Evolutionary conservation across 2,113 vertebrate species (phyloP), one percentile per base, ranked within the genome.

Genomic region (Megaleporinus macrocephalus): DNA sequence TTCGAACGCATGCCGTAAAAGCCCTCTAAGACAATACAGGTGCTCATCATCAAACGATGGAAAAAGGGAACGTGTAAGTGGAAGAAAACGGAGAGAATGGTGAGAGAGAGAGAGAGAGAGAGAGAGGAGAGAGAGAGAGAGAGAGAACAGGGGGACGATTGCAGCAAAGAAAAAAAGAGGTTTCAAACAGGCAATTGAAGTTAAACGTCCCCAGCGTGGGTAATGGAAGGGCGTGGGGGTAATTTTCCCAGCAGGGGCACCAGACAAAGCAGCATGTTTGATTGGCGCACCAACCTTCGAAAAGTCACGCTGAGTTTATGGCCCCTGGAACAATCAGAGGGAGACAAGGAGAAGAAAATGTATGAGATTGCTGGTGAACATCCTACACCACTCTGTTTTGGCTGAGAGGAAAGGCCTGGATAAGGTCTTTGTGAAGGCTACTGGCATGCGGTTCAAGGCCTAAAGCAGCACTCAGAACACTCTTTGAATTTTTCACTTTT

Each of bases 171-270:
- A 7, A 33, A 70, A 47, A 61, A 76, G 47, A 33, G 81, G 55
- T 65, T 82, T 85, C 15, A 81, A 81, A 74, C 76, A 76, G 78
- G 66, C 81, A 83, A 76, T 85, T 87, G 79, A 83, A 87, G 65
- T 81, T 81, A 81, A 83, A 81, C 49, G 77, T 84, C 71, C 68
- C 68, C 80, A 76, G 79, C 80, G 44, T 76, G 75, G 55, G 79
- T 78, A 82, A 86, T 76, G 77, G 72, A 76, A 53, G 75, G 70
- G 72, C 57, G 61, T 73, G 76, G 66, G 68, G 76, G 81, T 78
- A 70, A 85, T 81, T 83, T 81, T 76, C 81, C 65, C 84, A 83
- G 83, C 61, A 66, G 86, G 83, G 80, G 78, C 51, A 71, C 78
- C 53, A 70, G 70, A 77, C 27, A 22, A 59, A 73, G 79, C 55